phyloP scores from a whole-genome alignment of 2,888 invertebrate genomes.

The Archips crataeganus region DNA sequence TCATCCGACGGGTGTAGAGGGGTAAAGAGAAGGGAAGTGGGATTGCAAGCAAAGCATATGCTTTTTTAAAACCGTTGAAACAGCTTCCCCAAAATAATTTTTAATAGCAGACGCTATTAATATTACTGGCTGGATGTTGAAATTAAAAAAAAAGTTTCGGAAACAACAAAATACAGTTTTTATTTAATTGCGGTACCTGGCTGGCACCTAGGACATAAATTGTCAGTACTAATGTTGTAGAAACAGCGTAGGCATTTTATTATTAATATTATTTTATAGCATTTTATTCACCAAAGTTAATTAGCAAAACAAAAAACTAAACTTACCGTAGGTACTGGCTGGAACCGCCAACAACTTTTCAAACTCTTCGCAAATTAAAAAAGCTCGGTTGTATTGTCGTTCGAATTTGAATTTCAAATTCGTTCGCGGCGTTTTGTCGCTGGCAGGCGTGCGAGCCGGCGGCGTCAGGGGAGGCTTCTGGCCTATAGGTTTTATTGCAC shows the following conservation, averaged over 20 bases:
- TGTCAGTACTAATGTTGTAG: too few relatives aligned
- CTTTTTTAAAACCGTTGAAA: neutral
- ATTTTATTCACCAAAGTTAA: too few relatives aligned
- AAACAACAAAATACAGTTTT: neutral
- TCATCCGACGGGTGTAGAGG: neutral
- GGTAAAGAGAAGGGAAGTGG: neutral
- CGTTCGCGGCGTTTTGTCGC: conserved; percentile 46
- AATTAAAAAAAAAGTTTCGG: neutral
- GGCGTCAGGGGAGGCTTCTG: conserved; percentile 66
- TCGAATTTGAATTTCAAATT: conserved; percentile 52
- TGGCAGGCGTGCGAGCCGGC: conserved; percentile 56
- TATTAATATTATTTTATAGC: too few relatives aligned
- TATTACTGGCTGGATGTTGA: neutral
- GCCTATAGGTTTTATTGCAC: conserved; percentile 59
- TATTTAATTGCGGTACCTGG: neutral
- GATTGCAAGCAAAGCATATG: neutral
- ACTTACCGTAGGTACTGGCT: conserved; percentile 52
- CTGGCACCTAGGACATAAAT: too few relatives aligned
- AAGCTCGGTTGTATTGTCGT: conserved; percentile 38
- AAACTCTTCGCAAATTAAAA: conserved; percentile 29
- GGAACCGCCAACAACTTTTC: conserved; percentile 35
- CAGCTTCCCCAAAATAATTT: neutral
- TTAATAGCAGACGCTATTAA: neutral
- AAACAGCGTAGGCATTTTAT: too few relatives aligned
- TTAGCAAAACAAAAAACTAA: conserved; percentile 43